These are phyloP conservation scores for Luperina testacea DNA, from an alignment of 2,888 invertebrate species.

Conservation along the genomic window DNA sequence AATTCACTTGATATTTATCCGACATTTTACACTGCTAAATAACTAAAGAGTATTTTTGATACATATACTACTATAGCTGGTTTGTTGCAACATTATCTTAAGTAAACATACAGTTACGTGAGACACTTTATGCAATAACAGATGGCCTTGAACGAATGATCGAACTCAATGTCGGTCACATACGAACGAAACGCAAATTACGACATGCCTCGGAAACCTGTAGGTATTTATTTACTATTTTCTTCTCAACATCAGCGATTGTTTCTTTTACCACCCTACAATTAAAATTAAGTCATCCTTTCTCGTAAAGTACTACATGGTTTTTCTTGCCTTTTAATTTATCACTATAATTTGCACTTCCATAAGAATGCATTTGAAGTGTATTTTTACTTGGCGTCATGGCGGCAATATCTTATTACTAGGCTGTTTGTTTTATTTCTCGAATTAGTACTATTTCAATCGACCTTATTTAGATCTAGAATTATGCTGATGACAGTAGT, in stretches of 20 bases:
- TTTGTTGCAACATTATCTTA: slow-evolving; percentile 24
- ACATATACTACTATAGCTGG: slow-evolving; percentile 14
- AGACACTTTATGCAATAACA: slow-evolving; percentile 75
- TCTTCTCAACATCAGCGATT: slow-evolving; percentile 41
- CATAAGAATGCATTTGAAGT: slow-evolving; percentile 27
- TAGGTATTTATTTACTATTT: slow-evolving; percentile 65
- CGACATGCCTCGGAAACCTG: slow-evolving; percentile 73
- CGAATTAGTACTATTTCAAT: slow-evolving; percentile 7
- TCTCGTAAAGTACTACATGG: slow-evolving; percentile 12
- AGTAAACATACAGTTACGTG: slow-evolving; percentile 66
- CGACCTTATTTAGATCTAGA: slow-evolving; percentile 25
- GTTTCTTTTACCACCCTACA: slow-evolving; percentile 37
- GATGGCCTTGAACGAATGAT: slow-evolving; percentile 81
- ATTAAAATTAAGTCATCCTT: slow-evolving; percentile 49
- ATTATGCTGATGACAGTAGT: slow-evolving; percentile 11
- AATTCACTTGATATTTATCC: slow-evolving; percentile 33
- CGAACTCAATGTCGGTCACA: slow-evolving; percentile 77
- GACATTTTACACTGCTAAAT: slow-evolving; percentile 39
- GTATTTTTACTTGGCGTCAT: slow-evolving; percentile 26
- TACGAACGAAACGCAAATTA: slow-evolving; percentile 74
- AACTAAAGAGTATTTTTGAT: slow-evolving; percentile 4
- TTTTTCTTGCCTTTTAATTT: slow-evolving; percentile 33
- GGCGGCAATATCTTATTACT: slow-evolving; percentile 17
- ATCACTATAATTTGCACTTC: slow-evolving; percentile 18
- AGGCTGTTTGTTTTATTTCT: slow-evolving; percentile 21